These are phyloP conservation scores for Centruroides vittatus DNA, from an alignment of 1,140 invertebrate genomes.

Conservation along the genomic window DNA sequence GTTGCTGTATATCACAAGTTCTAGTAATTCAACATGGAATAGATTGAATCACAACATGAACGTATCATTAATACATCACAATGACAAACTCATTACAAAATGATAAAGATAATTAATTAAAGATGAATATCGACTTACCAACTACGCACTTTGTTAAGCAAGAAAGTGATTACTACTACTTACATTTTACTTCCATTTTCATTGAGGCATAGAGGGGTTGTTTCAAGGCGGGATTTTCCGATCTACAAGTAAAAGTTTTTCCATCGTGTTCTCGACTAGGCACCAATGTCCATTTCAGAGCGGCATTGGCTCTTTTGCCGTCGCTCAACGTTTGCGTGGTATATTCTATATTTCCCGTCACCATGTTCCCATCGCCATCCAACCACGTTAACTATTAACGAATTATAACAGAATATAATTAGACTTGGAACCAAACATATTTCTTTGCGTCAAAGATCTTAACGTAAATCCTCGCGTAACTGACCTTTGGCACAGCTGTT, in stretches of 20 bases:
- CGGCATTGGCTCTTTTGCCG: slow-evolving; percentile 61
- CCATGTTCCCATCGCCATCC: slow-evolving; percentile 59
- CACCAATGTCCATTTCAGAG: slow-evolving; percentile 52
- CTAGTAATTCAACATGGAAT: too few relatives aligned
- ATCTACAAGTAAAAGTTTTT: slow-evolving; percentile 69
- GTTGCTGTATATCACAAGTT: too few relatives aligned
- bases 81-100: too few relatives aligned
- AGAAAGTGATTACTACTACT: slow-evolving; percentile 3
- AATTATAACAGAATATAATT: slow-evolving; percentile 19
- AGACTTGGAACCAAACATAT: too few relatives aligned
- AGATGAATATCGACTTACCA: too few relatives aligned
- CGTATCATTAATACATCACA: too few relatives aligned
- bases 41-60: too few relatives aligned
- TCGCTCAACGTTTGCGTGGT: slow-evolving; percentile 39
- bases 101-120: too few relatives aligned
- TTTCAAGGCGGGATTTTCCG: slow-evolving; percentile 26
- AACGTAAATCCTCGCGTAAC: too few relatives aligned
- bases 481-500: too few relatives aligned
- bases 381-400: slow-evolving; percentile 71
- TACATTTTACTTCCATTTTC: slow-evolving; percentile 30
- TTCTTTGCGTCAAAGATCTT: too few relatives aligned
- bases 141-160: too few relatives aligned
- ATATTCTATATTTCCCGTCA: slow-evolving; percentile 33
- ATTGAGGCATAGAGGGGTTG: slow-evolving; percentile 22
- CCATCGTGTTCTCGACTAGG: slow-evolving; percentile 77